Evolutionary conservation across 2,888 invertebrate genomes (phyloP).

Genomic region (Linhomoeus sp.): DNA sequence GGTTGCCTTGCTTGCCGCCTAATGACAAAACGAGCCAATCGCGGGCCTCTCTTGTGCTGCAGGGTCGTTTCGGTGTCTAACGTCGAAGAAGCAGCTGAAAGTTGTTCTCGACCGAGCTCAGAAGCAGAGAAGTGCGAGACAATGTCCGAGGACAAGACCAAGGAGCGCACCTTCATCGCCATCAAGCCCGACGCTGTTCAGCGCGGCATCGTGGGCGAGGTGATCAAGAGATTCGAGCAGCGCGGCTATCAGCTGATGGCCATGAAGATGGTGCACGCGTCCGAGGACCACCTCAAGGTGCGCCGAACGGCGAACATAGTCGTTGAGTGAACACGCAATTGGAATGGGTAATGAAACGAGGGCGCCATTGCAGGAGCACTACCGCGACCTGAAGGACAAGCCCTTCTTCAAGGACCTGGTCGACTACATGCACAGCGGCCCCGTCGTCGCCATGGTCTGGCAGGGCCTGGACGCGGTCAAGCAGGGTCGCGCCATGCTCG

Average conservation of each 20-base stretch:
- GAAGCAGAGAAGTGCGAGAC: no score
- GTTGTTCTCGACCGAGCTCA: no score
- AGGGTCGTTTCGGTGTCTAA: no score
- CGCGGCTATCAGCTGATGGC: conserved; percentile 92
- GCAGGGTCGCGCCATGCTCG: conserved; percentile 83
- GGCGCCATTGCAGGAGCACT: conserved; percentile 66
- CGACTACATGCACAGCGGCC: conserved; percentile 76
- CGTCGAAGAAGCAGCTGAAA: no score
- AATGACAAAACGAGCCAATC: no score
- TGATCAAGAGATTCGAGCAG: conserved; percentile 82
- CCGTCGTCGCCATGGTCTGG: conserved; percentile 44
- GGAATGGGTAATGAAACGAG: no score
- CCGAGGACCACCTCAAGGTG: conserved; percentile 7
- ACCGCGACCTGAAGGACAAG: conserved; percentile 64
- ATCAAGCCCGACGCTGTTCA: conserved; percentile 97
- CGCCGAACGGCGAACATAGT: no score
- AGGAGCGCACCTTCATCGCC: conserved; percentile 90
- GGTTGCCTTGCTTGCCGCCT: no score
- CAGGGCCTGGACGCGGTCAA: conserved; percentile 78
- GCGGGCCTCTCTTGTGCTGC: no score
- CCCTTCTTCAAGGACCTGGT: conserved; percentile 87
- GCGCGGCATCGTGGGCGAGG: conserved; percentile 81
- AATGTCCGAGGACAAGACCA: not conserved
- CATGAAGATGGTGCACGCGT: conserved; percentile 60
- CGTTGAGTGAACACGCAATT: no score